Percentiles rank a stretch among this genome's conserved stretches.
Conservation (phyloP, 2,113 vertebrate species). For the Pholis gunnellus region DNA sequence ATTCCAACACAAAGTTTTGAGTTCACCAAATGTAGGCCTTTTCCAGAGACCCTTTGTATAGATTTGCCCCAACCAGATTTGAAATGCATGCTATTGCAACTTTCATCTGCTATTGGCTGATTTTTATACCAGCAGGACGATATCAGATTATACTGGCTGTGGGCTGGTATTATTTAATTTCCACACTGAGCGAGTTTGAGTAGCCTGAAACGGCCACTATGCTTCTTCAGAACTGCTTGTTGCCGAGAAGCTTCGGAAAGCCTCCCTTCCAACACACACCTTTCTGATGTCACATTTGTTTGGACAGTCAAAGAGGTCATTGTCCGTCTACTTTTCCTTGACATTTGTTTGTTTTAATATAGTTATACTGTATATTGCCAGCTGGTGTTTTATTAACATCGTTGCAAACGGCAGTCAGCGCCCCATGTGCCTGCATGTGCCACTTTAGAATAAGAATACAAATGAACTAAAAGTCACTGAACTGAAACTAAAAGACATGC, state of each 20-base stretch:
- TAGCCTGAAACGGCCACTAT: neutral
- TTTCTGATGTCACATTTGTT: neutral
- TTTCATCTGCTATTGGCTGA: neutral
- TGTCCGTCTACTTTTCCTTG: neutral
- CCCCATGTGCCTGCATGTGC: neutral
- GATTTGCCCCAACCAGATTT: neutral
- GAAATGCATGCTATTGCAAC: neutral
- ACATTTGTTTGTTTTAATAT: neutral
- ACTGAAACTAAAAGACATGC: too few species aligned
- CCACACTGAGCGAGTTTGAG: neutral
- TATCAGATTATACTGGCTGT: neutral
- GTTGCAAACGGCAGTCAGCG: neutral
- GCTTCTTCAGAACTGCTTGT: neutral
- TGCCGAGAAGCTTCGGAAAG: neutral
- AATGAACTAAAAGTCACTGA: too few species aligned
- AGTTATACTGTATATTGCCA: neutral
- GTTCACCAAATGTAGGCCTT: neutral
- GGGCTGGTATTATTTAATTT: slow-evolving; percentile 7
- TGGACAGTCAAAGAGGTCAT: neutral
- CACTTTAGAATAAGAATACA: too few species aligned
- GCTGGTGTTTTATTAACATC: neutral
- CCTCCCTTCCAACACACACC: too few species aligned
- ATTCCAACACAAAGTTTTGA: neutral
- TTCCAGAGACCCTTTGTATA: neutral
- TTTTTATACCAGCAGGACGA: neutral